These are phyloP conservation scores for Sebastiscus tertius DNA, from an alignment of 2,797 vertebrate species.

Conservation along the genomic window DNA sequence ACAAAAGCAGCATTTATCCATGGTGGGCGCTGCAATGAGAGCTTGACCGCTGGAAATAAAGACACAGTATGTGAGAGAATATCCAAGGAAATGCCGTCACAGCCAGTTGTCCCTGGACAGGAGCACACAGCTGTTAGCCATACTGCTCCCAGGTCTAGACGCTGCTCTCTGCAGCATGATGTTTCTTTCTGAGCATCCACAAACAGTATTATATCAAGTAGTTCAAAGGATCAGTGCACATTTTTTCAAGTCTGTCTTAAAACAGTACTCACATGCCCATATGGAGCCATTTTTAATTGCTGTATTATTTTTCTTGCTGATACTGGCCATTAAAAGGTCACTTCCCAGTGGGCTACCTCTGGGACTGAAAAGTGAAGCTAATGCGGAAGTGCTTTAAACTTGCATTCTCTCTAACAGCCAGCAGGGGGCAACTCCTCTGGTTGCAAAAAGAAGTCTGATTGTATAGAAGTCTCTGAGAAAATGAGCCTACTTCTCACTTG, in stretches of 20 bases:
- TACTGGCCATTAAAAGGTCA: too few relatives aligned
- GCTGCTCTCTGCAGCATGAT: constrained; percentile 29
- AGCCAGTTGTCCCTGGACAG: constrained; percentile 66
- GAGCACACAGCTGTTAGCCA: constrained; percentile 72
- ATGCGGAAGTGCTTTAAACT: too few relatives aligned
- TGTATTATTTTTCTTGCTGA: not conserved
- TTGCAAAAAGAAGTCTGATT: too few relatives aligned
- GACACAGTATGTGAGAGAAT: constrained; percentile 76
- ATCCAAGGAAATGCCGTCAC: constrained; percentile 75
- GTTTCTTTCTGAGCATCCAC: constrained; percentile 20
- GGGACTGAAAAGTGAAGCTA: too few relatives aligned
- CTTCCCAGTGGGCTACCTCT: too few relatives aligned
- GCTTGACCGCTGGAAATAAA: constrained; percentile 80
- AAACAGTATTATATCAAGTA: not conserved
- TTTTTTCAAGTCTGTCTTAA: not conserved
- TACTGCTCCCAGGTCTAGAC: constrained; percentile 39
- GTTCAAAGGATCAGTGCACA: not conserved
- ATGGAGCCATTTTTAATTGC: not conserved
- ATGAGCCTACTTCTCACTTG: accelerated
- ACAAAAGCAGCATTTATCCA: constrained; percentile 84
- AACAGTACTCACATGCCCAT: too few relatives aligned
- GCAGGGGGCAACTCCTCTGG: too few relatives aligned
- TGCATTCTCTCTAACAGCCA: too few relatives aligned
- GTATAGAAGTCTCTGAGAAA: too few relatives aligned
- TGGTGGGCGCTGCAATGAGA: constrained; percentile 59